Percentiles rank a stretch among this genome's conserved stretches.
Evolutionary conservation across 2,113 vertebrate species (phyloP).

Genomic region (Ammospiza caudacuta): DNA sequence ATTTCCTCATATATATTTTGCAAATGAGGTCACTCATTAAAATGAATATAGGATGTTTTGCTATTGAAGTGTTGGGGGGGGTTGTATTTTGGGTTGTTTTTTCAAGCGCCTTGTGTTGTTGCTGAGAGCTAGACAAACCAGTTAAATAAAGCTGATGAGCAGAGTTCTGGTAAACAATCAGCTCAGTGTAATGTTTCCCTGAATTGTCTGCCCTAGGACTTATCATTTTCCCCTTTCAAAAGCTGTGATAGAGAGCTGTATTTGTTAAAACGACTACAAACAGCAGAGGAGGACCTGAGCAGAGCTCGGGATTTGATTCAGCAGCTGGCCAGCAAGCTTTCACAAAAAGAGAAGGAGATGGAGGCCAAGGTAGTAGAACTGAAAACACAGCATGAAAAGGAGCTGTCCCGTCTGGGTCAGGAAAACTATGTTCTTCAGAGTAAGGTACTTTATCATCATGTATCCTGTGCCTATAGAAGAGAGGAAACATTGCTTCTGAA

Average conservation of each 20-base stretch:
- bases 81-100: not conserved
- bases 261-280: conserved; percentile 73
- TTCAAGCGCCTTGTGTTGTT: not conserved
- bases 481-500: not conserved
- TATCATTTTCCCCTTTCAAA: conserved; percentile 18
- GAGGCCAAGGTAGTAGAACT: conserved; percentile 67
- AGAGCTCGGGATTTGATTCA: conserved; percentile 67
- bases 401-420: conserved; percentile 80
- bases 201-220: conserved; percentile 49
- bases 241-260: conserved; percentile 67
- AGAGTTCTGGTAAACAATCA: not conserved
- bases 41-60: not conserved
- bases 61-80: not conserved
- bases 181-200: not conserved
- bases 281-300: conserved; percentile 73
- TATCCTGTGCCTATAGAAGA: not conserved
- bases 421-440: conserved; percentile 88
- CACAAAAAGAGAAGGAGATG: conserved; percentile 77
- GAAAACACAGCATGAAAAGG: conserved; percentile 75
- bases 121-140: not conserved
- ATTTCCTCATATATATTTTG: not conserved
- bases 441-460: conserved; percentile 77
- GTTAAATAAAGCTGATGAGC: not conserved
- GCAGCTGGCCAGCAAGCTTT: conserved; percentile 74
- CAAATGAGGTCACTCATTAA: not conserved